phyloP scores from a whole-genome alignment of 2,888 invertebrate species.

The Sarcophaga caerulescens region DNA sequence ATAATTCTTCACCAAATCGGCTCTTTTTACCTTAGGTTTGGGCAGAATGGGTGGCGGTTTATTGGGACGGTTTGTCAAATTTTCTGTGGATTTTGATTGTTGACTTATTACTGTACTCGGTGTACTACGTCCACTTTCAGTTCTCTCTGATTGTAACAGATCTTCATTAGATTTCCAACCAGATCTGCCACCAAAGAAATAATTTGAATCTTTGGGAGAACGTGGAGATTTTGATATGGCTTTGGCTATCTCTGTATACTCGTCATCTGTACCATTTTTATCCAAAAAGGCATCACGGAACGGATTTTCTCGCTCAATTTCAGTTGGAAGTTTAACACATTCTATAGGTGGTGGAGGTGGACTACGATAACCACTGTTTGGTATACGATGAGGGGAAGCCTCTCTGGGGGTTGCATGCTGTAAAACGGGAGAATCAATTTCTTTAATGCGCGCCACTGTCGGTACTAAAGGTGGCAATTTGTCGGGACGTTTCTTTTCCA shows the following conservation, averaged over 20 bases:
- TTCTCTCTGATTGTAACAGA: constrained; percentile 72
- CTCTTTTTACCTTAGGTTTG: constrained; percentile 79
- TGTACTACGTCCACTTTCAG: constrained; percentile 71
- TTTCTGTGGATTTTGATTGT: constrained; percentile 76
- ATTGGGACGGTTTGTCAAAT: constrained; percentile 68
- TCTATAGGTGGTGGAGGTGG: constrained; percentile 71
- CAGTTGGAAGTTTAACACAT: constrained; percentile 70
- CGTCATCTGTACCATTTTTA: constrained; percentile 74
- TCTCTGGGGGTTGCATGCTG: constrained; percentile 72
- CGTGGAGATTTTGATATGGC: constrained; percentile 76
- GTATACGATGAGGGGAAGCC: constrained; percentile 61
- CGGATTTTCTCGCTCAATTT: constrained; percentile 81
- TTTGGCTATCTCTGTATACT: constrained; percentile 79
- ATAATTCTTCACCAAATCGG: constrained; percentile 78
- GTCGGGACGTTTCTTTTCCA: constrained; percentile 76
- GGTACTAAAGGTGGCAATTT: constrained; percentile 75
- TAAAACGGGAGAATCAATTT: constrained; percentile 78
- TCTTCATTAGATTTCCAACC: constrained; percentile 78
- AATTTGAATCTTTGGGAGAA: constrained; percentile 73
- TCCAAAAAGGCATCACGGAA: constrained; percentile 78
- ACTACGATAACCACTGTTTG: constrained; percentile 69
- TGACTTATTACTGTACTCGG: constrained; percentile 71
- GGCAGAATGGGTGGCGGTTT: constrained; percentile 76
- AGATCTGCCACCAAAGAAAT: constrained; percentile 74
- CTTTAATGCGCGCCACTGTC: constrained; percentile 78